Conservation (phyloP, 1,140 invertebrate species). For the Lanistes nyassanus region DNA sequence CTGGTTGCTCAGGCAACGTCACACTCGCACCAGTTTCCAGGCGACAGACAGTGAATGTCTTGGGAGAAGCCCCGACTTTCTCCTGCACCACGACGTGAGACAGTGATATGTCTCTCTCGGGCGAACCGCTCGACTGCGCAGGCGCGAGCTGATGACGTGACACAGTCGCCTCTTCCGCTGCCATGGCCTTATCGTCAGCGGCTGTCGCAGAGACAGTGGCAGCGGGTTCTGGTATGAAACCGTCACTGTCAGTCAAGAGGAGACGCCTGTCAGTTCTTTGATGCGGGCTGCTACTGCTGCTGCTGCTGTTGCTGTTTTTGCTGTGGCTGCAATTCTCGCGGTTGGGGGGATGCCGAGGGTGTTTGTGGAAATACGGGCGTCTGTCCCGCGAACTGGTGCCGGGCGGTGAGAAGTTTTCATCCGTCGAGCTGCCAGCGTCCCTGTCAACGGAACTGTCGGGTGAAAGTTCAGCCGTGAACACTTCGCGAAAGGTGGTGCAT, state of each 20-base stretch:
- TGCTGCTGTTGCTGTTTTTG: slow-evolving; percentile 20
- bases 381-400: no score
- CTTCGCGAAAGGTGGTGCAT: slow-evolving; percentile 12
- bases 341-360: not conserved
- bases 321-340: not conserved
- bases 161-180: no score
- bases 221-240: no score
- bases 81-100: not conserved
- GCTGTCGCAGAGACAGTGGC: not conserved
- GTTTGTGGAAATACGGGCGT: no score
- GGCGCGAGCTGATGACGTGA: no score
- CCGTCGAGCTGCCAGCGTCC: not conserved
- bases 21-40: slow-evolving; percentile 18
- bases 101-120: not conserved
- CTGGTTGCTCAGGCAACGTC: not conserved
- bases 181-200: not conserved
- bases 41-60: not conserved
- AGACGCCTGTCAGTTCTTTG: not conserved
- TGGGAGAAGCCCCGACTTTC: not conserved
- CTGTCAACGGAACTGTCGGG: not conserved
- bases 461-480: slow-evolving; percentile 21
- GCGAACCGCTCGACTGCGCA: no score
- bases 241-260: no score
- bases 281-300: not conserved
- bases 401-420: no score